Evolutionary conservation across 2,113 vertebrate species (phyloP), one percentile per base, ranked within the genome.

Genomic region (Protobothrops flavoviridis): DNA sequence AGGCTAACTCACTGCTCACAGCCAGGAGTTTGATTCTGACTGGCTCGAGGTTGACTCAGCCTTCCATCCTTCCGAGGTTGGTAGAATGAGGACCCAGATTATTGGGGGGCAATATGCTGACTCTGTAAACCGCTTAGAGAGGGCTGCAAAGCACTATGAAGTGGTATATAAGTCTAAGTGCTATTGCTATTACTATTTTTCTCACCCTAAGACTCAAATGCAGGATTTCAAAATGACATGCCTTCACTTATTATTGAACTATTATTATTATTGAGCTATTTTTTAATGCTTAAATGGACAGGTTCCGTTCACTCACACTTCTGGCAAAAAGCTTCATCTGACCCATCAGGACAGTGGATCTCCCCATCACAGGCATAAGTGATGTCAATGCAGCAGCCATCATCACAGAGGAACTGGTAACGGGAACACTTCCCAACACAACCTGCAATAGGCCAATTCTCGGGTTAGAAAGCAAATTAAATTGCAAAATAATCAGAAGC

Each of bases 371-470:
- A 99, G 2, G 99, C 98, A 89, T 98, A 98, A 0, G 98, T 98
- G 97, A 99, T 99, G 97, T 99, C 99, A 33, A 99, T 98, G 90
- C 99, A 99, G 97, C 99, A 99, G 94, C 99, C 99, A 0, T 99
- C 98, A 0, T 99, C 99, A 45, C 99, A 99, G 94, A 98, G 98
- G 95, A 99, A 99, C 98, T 99, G 99, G 97, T 99, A 99, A 92
- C 98, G 98, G 0, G 98, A 99, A 93, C 99, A 99, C 90, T 96
- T 96, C 3, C 98, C 98, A 0, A 95, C 97, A 87, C 99, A 99
- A 0, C 98, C 99, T 99, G 97, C 89, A 57, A 86, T 55, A 93
- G 95, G 95, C 91, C 43, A 95, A 93, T 92, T 45, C 87, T 90
- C 91, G 85, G n/a, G 89, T 97, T 93, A 97, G 20, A 85, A 61